Evolutionary conservation across 2,888 invertebrate species (phyloP), one percentile per base, ranked within the genome.

Genomic region (Polyploca ridens): DNA sequence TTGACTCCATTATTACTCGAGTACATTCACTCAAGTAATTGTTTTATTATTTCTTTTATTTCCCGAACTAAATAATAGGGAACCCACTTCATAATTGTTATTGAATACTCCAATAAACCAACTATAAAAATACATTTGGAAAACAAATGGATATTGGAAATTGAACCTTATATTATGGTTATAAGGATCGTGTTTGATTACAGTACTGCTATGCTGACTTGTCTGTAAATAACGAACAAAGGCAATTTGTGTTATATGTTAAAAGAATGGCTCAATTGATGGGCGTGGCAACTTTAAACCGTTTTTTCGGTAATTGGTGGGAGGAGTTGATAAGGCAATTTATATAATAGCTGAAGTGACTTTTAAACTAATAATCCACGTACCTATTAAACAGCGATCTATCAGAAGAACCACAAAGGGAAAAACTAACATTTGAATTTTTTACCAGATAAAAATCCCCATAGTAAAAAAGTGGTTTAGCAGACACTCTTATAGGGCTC

Each of bases 1-100:
- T 79, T 77, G 77, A 79, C 72, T 71, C 63, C 67, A 71, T 74
- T 69, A 67, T 70, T 54, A 71, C 46, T 33, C 63, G 54, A 75
- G 67, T 33, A 68, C 71, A 69, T 62, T 65, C 44, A 69, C 67
- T 66, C 69, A 72, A 73, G 61, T 66, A 41, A 61, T 61, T 61
- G 61, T 61, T 61, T 61, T 61, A 61, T 61, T 65, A 57, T 64
- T 57, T 62, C 64, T 46, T 19, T 64, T 64, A 64, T 64, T 65
- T 63, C 41, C 41, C 38, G 10, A 62, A 33, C 62, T 64, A 66
- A 62, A 63, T 64, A 67, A 62, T 62, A 11, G 41, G 44, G 41
- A 44, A 38, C 58, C 38, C 33, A 58, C 10, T 33, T 58, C 33
- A 58, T 58, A 58, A 46, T 46, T 46, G 46, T 46, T 46, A 46